Percentiles rank a stretch among this genome's conserved stretches.
These are phyloP conservation scores for Babyrousa celebensis DNA, from an alignment of 2,797 vertebrate genomes.

Conservation along the genomic window DNA sequence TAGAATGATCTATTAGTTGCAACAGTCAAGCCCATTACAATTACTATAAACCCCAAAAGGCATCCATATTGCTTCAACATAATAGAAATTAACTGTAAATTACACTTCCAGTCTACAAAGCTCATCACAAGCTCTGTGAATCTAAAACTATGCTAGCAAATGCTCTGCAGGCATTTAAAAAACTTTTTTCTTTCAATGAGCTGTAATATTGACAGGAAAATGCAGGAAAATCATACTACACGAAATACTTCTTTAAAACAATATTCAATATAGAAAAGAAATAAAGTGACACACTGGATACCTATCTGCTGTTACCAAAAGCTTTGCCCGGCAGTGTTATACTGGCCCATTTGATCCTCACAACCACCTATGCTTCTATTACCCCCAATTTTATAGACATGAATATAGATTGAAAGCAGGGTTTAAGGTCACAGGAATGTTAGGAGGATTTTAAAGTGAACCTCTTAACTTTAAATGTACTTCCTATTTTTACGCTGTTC, in stretches of 20 bases:
- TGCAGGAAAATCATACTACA: background rate
- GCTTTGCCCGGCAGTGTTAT: background rate
- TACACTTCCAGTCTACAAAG: constrained; percentile 8
- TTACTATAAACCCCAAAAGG: background rate
- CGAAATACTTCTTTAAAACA: constrained; percentile 40
- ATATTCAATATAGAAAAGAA: background rate
- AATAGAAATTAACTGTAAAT: constrained; percentile 12
- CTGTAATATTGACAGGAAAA: background rate
- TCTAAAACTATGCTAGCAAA: constrained; percentile 20
- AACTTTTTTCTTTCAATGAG: background rate
- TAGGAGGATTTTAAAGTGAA: constrained; percentile 7
- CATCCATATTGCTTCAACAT: background rate
- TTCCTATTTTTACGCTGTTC: background rate
- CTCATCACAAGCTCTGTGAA: background rate
- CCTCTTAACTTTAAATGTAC: constrained; percentile 45
- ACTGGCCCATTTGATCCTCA: background rate
- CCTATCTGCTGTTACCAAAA: background rate
- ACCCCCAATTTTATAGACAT: constrained; percentile 2
- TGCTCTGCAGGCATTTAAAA: constrained; percentile 6
- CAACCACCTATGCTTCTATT: background rate
- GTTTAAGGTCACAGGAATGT: background rate
- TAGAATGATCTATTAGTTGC: background rate
- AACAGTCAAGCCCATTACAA: constrained; percentile 41
- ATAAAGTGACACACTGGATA: background rate
- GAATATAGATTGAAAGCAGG: background rate